Evolutionary conservation across 2,888 invertebrate species (phyloP), one percentile per base, ranked within the genome.

Genomic region (Cremastinae sp.): DNA sequence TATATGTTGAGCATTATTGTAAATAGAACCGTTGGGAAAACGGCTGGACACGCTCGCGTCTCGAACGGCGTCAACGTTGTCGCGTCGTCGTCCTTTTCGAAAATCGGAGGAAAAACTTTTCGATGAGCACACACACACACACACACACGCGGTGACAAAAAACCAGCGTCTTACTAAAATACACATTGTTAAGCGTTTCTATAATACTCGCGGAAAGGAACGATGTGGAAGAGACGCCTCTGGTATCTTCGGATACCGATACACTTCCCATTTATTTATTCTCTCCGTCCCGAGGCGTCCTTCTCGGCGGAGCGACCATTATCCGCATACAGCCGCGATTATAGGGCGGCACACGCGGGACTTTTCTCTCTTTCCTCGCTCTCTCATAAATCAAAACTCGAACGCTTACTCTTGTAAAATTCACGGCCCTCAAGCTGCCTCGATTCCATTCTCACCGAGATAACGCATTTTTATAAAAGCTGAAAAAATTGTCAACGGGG

Each of bases 311-410:
- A 82, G 78, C 84, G 72, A 81, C 82, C 83, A 85, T 85, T 84
- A 85, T 83, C 84, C 79, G 80, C 80, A 78, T 79, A 82, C 51
- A n/a, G n/a, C 80, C 78, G 72, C 84, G 84, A 85, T 85, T 85
- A 85, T 84, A 85, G 84, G 83, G 85, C 85, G 84, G 85, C 84
- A 80, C 84, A 82, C 65, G 64, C 56, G 74, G 69, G 69, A 69
- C 55, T 39, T 51, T 80, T 78, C 56, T 39, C 41, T 22, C 51
- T 39, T 41, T 14, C 12, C 28, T 39, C 64, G 64, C 51, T 58
- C 61, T 55, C 43, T 55, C 71, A 61, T 35, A 70, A 39, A 53
- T 18, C 18, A 20, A 47, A 28, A 28, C 53, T 43, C 64, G 51
- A 59, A 62, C n/a, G n/a, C n/a, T n/a, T n/a, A n/a, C n/a, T n/a